A percentile compares a stretch with the other conserved stretches of the same genome.
These are phyloP conservation scores for Euura lappo DNA, from an alignment of 1,140 invertebrate genomes.

Conservation along the genomic window DNA sequence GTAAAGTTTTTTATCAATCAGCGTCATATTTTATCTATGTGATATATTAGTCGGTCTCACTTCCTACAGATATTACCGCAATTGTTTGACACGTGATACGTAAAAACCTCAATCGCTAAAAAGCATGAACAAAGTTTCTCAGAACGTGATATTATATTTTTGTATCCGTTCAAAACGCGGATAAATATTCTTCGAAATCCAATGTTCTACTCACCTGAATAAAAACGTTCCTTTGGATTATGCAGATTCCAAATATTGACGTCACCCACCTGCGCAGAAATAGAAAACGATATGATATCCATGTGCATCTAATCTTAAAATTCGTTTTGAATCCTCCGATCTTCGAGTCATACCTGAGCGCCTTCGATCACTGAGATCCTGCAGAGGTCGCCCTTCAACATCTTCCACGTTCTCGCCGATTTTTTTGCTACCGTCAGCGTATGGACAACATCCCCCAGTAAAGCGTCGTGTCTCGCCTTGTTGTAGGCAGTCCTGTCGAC, in stretches of 20 bases:
- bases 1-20: no score
- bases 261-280: conserved; percentile 49
- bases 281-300: conserved; percentile 11
- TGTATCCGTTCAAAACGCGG: background rate
- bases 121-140: background rate
- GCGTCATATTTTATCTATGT: no score
- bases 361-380: conserved; percentile 52
- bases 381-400: conserved; percentile 52
- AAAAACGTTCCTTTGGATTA: conserved; percentile 56
- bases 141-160: background rate
- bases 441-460: conserved; percentile 42
- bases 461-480: conserved; percentile 40
- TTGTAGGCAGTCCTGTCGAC: conserved; percentile 47
- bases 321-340: background rate
- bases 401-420: conserved; percentile 48
- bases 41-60: no score
- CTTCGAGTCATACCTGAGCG: conserved; percentile 35
- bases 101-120: background rate
- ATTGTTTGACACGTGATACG: background rate
- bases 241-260: conserved; percentile 60
- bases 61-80: no score
- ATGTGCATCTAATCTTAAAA: background rate
- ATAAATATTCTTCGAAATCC: no score
- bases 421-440: conserved; percentile 50
- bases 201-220: conserved; percentile 37